phyloP scores from a whole-genome alignment of 2,888 invertebrate genomes.

The Gymnoscelis rufifasciata region DNA sequence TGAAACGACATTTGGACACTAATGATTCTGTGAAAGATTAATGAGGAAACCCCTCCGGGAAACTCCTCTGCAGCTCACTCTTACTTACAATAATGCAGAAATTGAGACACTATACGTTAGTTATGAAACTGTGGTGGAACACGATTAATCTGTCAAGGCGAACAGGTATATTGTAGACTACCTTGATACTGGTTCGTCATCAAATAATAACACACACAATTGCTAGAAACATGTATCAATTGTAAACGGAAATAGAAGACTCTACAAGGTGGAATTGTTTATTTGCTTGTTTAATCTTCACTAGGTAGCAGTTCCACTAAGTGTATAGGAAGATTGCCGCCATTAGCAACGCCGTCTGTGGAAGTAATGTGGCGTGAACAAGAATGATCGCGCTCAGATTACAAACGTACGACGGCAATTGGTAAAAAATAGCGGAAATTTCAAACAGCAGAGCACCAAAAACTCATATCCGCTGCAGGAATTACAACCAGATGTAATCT shows the following conservation, averaged over 20 bases:
- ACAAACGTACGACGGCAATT: constrained; percentile 34
- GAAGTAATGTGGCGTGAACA: constrained; percentile 36
- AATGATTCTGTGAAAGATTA: constrained; percentile 15
- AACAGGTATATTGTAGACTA: not conserved
- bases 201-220: constrained; percentile 4
- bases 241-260: constrained; percentile 12
- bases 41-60: constrained; percentile 8
- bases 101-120: constrained; percentile 2
- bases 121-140: not conserved
- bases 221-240: constrained; percentile 6
- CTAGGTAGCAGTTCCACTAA: constrained; percentile 16
- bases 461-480: constrained; percentile 29
- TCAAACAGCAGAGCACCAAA: constrained; percentile 25
- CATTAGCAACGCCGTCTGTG: constrained; percentile 11
- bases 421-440: constrained; percentile 29
- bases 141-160: constrained; percentile 5
- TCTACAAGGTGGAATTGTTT: constrained; percentile 3
- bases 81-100: constrained; percentile 6
- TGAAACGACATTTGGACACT: constrained; percentile 13
- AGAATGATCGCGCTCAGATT: constrained; percentile 35
- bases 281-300: constrained; percentile 10
- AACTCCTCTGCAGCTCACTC: constrained; percentile 3
- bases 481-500: constrained; percentile 28
- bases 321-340: constrained; percentile 19
- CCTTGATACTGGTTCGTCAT: constrained; percentile 8